Conservation (phyloP, 2,113 vertebrate species). For the Piliocolobus tephrosceles region DNA sequence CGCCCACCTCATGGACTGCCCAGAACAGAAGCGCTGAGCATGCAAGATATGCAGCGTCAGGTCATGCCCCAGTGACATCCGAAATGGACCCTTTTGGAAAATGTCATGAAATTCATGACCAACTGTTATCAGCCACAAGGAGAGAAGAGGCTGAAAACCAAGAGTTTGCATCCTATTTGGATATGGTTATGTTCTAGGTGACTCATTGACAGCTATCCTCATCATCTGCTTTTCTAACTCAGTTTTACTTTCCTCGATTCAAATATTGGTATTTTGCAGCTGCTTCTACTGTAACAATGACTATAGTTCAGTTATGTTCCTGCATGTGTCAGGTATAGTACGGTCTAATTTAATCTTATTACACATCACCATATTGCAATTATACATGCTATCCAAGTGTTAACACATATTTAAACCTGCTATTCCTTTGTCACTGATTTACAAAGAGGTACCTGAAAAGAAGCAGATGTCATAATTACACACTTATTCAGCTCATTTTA, state of each 20-base stretch:
- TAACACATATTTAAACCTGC: slow-evolving; percentile 92
- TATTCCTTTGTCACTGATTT: slow-evolving; percentile 89
- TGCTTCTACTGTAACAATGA: slow-evolving; percentile 72
- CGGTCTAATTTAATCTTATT: slow-evolving; percentile 90
- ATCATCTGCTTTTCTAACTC: not conserved
- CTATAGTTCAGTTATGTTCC: slow-evolving; percentile 80
- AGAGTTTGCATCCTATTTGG: too few species aligned
- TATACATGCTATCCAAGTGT: slow-evolving; percentile 89
- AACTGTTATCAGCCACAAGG: slow-evolving; percentile 66
- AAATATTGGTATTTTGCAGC: slow-evolving; percentile 70
- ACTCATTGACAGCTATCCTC: rapidly evolving
- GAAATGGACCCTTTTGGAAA: slow-evolving; percentile 67
- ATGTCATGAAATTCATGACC: slow-evolving; percentile 80
- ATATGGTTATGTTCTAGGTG: not conserved
- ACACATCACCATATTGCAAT: slow-evolving; percentile 91
- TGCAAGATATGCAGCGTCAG: slow-evolving; percentile 75
- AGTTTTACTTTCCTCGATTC: slow-evolving; percentile 40
- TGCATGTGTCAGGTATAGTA: slow-evolving; percentile 86
- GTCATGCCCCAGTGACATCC: slow-evolving; percentile 66
- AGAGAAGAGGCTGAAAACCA: not conserved
- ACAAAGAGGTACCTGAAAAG: slow-evolving; percentile 89
- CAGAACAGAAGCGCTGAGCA: not conserved
- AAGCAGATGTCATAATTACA: slow-evolving; percentile 92
- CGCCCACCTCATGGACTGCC: slow-evolving; percentile 3
- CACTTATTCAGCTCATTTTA: slow-evolving; percentile 89